Evolutionary conservation across 1,140 invertebrate genomes (phyloP).

Genomic region (Choristoneura fumiferana): DNA sequence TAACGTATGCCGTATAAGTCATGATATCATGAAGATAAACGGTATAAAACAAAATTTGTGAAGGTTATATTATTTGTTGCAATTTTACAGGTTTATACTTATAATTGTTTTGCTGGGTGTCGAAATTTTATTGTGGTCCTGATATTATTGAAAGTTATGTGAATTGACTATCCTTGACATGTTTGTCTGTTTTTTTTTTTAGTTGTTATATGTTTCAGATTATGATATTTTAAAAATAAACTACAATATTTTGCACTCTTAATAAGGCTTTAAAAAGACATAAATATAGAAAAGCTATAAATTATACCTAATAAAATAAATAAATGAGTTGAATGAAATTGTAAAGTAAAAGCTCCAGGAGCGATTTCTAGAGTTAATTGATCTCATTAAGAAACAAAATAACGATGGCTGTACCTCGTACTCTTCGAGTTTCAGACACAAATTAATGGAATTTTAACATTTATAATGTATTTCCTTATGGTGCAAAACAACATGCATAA

Average conservation of each 20-base stretch:
- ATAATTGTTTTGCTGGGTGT: background rate
- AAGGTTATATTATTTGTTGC: conserved; percentile 12
- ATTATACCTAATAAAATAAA: conserved; percentile 13
- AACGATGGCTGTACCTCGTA: too few species aligned
- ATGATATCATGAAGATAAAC: too few species aligned
- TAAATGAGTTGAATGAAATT: conserved; percentile 29
- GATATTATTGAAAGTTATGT: conserved; percentile 24
- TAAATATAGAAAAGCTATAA: conserved; percentile 26
- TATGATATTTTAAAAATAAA: conserved; percentile 18
- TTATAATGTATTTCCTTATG: too few species aligned
- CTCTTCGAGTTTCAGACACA: conserved; percentile 23
- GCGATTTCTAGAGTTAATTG: conserved; percentile 36
- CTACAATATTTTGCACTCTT: conserved; percentile 9
- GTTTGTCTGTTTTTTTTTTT: conserved; percentile 25
- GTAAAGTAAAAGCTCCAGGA: conserved; percentile 44
- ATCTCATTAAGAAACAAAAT: conserved; percentile 39
- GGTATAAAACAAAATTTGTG: conserved; percentile 9
- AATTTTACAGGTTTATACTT: conserved; percentile 6
- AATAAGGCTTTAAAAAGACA: conserved; percentile 25
- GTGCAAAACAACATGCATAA: too few species aligned
- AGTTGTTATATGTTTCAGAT: conserved; percentile 25
- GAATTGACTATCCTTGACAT: conserved; percentile 9
- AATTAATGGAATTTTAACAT: background rate
- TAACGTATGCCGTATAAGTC: too few species aligned
- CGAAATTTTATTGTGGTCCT: conserved; percentile 32